Base-by-base conservation (phyloP, 2,888 invertebrate species). In the Rotaria socialis region DNA sequence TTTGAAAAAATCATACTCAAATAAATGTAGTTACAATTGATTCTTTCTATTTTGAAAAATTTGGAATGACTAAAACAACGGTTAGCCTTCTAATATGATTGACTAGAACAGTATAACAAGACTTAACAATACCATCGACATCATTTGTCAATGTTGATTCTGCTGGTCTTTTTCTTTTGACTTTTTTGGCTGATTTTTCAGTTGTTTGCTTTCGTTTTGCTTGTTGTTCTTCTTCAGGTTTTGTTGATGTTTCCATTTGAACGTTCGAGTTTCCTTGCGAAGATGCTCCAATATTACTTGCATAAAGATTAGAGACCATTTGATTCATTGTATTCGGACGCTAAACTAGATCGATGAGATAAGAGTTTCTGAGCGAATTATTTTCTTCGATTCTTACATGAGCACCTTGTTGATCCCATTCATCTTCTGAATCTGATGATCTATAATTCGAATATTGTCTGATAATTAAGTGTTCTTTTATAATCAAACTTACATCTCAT, bases 311-410 rank as follows among this genome's bases (percentile, higher is more conserved):
- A 80, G 80, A 22, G 14, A 80, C 47, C 80, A 80, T 80, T 80
- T 80, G 80, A 80, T 80, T 80, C 80, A 80, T 80, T 47, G 80
- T 80, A 80, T 80, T 80, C 7, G 80, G 80, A 47, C 80, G 43
- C 80, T 80, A 80, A 80, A 80, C 80, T 80, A 80, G 47, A 80
- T 47, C 24, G n/a, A 47, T 24, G 4, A 6, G n/a, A 47, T 80
- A 47, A n/a, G 47, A 47, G 35, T 10, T n/a, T 47, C 80, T 2
- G 16, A 35, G 35, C n/a, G 24, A 80, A 80, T 35, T n/a, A 80
- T 5, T 41, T 41, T 41, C 2, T 24, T 52, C 52, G 0, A 80
- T 43, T 41, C 41, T 80, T 19, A 80, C 80, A 43, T 80, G 10
- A 80, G n/a, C 7, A 22, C 47, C 80, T 80, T 80, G 47, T 10